Conservation (phyloP, 2,888 invertebrate genomes). For the Teleogryllus oceanicus region DNA sequence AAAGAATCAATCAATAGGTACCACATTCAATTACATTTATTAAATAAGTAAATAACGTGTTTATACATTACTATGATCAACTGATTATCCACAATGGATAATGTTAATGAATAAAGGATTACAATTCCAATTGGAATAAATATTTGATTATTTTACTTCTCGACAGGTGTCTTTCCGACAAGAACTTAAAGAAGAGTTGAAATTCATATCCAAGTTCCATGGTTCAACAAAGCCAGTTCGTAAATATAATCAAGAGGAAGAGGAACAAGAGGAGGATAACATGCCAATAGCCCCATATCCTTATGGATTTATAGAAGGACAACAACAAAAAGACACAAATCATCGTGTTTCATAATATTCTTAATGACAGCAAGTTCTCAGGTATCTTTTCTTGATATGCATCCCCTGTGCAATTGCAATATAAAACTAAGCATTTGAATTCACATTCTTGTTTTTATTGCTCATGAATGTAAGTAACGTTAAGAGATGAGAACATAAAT, state of each 20-base stretch:
- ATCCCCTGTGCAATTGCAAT: too few species aligned
- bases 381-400: too few species aligned
- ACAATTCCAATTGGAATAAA: not conserved
- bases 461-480: too few species aligned
- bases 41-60: too few species aligned
- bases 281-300: slow-evolving; percentile 29
- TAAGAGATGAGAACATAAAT: too few species aligned
- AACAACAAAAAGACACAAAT: not conserved
- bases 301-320: slow-evolving; percentile 5
- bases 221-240: slow-evolving; percentile 66
- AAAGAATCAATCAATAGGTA: not conserved
- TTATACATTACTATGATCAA: too few species aligned
- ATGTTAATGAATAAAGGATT: too few species aligned
- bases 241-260: slow-evolving; percentile 46
- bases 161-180: slow-evolving; percentile 61
- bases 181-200: slow-evolving; percentile 66
- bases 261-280: slow-evolving; percentile 45
- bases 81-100: too few species aligned
- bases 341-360: not conserved
- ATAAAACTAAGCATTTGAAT: too few species aligned
- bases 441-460: too few species aligned
- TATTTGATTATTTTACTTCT: not conserved
- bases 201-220: slow-evolving; percentile 67
- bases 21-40: not conserved
- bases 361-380: too few species aligned